Percentiles rank a stretch among this genome's conserved stretches.
These are phyloP conservation scores for Anoura caudifer DNA, from an alignment of 2,113 vertebrate genomes.

Conservation along the genomic window DNA sequence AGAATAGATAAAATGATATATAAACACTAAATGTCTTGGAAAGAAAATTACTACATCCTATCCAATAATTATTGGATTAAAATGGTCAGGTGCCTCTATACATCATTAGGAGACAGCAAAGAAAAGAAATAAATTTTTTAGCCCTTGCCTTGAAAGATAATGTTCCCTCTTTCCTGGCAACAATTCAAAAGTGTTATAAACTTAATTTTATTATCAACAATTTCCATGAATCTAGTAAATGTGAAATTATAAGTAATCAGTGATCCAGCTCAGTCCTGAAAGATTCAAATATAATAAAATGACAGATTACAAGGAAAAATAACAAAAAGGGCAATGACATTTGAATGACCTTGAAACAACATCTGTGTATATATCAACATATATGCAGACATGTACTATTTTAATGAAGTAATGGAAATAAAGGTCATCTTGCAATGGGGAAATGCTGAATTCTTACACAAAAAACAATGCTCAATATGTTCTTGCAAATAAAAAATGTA, in stretches of 20 bases:
- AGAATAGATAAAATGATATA: background rate
- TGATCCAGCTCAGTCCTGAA: background rate
- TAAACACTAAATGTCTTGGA: background rate
- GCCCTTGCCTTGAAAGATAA: background rate
- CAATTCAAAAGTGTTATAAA: background rate
- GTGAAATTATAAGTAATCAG: background rate
- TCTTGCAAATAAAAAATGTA: background rate
- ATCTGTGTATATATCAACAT: background rate
- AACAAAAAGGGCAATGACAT: background rate
- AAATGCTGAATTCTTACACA: background rate
- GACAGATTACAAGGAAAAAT: background rate
- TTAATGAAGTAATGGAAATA: constrained; percentile 4
- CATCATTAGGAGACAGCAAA: background rate
- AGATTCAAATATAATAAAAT: background rate
- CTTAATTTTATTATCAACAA: constrained; percentile 4
- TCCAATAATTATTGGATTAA: background rate
- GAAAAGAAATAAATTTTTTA: background rate
- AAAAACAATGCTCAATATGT: background rate
- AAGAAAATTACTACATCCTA: background rate
- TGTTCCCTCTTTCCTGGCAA: background rate
- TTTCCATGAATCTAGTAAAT: background rate
- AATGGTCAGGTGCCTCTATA: background rate
- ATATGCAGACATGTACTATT: background rate
- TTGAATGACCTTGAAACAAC: background rate
- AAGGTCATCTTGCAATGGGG: background rate